These are phyloP conservation scores for Caenorhabditis briggsae DNA, from an alignment of 1,140 invertebrate genomes.

Conservation along the genomic window DNA sequence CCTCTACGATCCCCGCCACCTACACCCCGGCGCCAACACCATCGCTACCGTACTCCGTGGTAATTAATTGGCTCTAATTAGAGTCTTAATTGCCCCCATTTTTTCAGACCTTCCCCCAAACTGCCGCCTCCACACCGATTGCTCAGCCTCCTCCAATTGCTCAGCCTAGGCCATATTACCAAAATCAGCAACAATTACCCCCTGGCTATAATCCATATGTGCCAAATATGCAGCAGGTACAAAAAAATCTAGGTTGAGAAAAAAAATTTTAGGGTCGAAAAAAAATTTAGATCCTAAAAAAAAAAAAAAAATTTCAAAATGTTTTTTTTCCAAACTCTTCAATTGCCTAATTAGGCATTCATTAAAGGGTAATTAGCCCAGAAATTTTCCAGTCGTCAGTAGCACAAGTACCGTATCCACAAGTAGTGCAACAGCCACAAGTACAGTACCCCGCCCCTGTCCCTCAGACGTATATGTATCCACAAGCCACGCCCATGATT, in stretches of 20 bases:
- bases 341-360: no score
- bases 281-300: no score
- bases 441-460: background rate
- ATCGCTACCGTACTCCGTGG: conserved; percentile 21
- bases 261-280: no score
- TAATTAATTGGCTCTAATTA: background rate
- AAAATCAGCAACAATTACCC: background rate
- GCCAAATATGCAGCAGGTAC: background rate
- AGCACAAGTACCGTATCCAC: background rate
- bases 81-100: background rate
- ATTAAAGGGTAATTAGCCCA: no score
- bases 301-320: no score
- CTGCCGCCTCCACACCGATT: background rate
- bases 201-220: conserved; percentile 18
- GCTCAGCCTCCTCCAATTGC: background rate
- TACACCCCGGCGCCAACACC: conserved; percentile 21
- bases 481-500: background rate
- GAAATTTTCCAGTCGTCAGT: no score
- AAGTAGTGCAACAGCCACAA: no score
- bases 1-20: background rate
- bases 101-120: conserved; percentile 22
- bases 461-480: background rate
- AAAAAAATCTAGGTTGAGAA: background rate
- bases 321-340: no score
- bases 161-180: background rate